Base-by-base conservation (phyloP, 2,888 invertebrate genomes). In the Shargacucullia verbasci region DNA sequence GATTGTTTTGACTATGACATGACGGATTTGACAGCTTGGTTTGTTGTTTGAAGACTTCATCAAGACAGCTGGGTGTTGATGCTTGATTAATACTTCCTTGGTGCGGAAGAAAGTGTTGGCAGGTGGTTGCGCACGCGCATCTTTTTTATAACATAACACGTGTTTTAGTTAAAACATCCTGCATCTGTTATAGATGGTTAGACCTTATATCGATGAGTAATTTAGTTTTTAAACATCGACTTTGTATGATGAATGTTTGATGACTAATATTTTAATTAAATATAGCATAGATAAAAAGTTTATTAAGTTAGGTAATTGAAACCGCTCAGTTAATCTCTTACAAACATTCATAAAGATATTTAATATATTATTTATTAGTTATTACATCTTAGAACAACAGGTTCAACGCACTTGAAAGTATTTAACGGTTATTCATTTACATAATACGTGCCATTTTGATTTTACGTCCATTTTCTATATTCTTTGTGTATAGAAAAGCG, bases 71-170 rank as follows among this genome's bases (percentile, higher is more conserved):
- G 38, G 45, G 33, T 20, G 50, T 48, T 55, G 49, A 20, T 20
- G 20, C 20, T 20, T 20, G 20, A 48, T 50, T 31, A 58, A 38
- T 48, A 41, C 8, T 33, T 49, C 57, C 58, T 41, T 65, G 62
- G 57, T 57, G 55, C 25, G 52, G 57, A 67, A 60, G 67, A 58
- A 47, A 62, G 40, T 12, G 66, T 34, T 38, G 37, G 33, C 61
- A 48, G 67, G 47, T 40, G 40, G 1, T 14, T 31, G 10, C 20
- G 49, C 54, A 12, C n/a, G 60, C 41, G 38, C 48, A 14, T 29
- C 27, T 49, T 50, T 47, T n/a, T 54, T 46, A 0, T 39, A n/a
- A 5, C 20, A 27, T 9, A 25, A 15, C 40, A 46, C 47, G 35
- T 48, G 44, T 29, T 15, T 39, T 59, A 9, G 49, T 35, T 7